phyloP scores from a whole-genome alignment of 2,797 vertebrate species.

The Catostomus latipinnis region DNA sequence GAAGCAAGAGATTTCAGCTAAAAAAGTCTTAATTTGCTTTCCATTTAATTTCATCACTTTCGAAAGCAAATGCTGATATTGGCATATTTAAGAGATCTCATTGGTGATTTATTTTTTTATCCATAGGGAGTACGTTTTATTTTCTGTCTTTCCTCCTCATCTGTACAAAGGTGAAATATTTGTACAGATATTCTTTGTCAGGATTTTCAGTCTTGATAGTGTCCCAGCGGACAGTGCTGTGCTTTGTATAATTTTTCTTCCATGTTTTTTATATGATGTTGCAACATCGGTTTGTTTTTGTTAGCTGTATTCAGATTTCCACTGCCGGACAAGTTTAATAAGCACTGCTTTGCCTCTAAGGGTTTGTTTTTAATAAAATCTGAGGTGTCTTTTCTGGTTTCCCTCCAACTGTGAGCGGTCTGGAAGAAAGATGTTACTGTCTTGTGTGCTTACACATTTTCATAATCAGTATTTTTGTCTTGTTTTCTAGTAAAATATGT shows the following conservation, averaged over 20 bases:
- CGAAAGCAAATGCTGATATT: no score
- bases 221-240: background rate
- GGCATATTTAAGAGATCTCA: background rate
- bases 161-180: constrained; percentile 38
- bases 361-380: constrained; percentile 16
- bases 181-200: constrained; percentile 1
- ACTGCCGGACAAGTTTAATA: constrained; percentile 1
- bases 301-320: constrained; percentile 7
- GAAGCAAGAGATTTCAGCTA: no score
- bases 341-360: background rate
- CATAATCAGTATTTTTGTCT: no score
- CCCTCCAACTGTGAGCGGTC: background rate
- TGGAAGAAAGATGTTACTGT: background rate
- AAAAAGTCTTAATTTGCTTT: background rate
- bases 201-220: constrained; percentile 7
- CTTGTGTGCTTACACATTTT: background rate
- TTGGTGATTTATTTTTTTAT: constrained; percentile 2
- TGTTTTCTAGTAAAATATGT: no score
- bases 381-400: constrained; percentile 28
- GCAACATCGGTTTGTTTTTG: constrained; percentile 24
- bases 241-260: constrained; percentile 4
- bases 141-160: constrained; percentile 9
- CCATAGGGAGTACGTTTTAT: background rate
- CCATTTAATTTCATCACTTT: background rate
- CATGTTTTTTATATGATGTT: constrained; percentile 9